Base-by-base conservation (phyloP, 2,113 vertebrate genomes). In the Oceanodroma tethys region DNA sequence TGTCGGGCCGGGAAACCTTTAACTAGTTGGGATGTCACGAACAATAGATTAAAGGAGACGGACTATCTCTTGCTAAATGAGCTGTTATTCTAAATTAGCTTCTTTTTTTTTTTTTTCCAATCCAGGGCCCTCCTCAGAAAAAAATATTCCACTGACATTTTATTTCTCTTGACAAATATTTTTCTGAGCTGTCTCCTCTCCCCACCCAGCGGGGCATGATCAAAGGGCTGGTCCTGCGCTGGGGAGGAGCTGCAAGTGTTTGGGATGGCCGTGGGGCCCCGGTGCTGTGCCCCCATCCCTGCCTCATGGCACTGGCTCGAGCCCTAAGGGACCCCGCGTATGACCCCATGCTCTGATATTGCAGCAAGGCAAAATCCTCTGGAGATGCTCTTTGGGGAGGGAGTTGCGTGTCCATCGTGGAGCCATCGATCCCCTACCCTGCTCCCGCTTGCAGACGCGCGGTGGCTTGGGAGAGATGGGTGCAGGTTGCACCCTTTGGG, bases 31-130 rank as follows among this genome's bases (percentile, higher is more conserved):
- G 93, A 81, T 59, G 48, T 74, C 0, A 2, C 0, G 48, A 81
- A 91, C 93, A 98, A 91, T 74, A 65, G 92, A 97, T 97, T 95
- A 97, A 96, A 96, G 62, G 66, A 89, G 78, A 43, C n/a, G 1
- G 47, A 60, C 62, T 97, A 95, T 94, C 93, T 91, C 90, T 85
- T 92, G 58, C 32, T 97, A 95, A 94, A 96, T 76, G 95, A 95
- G 92, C 87, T 97, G 94, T 91, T 93, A 59, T 91, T 94, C 88
- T 72, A 93, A 97, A 94, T 88, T 79, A 92, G 63, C 16, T 79
- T 27, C 63, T 79, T 32, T 45, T 73, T 26, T 19, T 48, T 30
- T 34, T 36, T 45, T 19, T 23, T 1, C 40, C 52, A 81, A 56
- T 29, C 27, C 16, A 38, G 43, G 50, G 30, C 36, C 47, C 13